Conservation (phyloP, 2,888 invertebrate genomes). For the Coenonympha arcania region DNA sequence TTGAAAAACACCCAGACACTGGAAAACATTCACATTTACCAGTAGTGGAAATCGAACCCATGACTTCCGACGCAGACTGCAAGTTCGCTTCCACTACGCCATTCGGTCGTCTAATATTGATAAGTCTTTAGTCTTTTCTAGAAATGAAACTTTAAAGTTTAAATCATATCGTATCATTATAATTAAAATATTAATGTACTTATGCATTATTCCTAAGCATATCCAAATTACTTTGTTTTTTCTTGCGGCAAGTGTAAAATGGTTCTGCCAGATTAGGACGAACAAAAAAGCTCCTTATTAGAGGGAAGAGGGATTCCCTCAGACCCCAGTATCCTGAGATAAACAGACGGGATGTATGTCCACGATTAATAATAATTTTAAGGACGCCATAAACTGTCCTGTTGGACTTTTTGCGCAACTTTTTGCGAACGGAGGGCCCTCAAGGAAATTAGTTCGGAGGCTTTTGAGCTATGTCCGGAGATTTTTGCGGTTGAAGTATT, state of each 20-base stretch:
- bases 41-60: no score
- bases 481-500: constrained; percentile 9
- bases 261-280: constrained; percentile 15
- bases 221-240: constrained; percentile 9
- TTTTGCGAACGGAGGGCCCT: constrained; percentile 36
- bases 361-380: constrained; percentile 68
- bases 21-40: no score
- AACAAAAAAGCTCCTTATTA: constrained; percentile 66
- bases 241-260: constrained; percentile 8
- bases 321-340: constrained; percentile 54
- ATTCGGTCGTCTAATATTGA: no score
- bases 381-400: constrained; percentile 52
- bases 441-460: constrained; percentile 50
- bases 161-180: no score
- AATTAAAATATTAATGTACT: no score
- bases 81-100: no score
- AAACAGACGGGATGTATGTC: constrained; percentile 63
- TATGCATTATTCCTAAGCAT: neutral
- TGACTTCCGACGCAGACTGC: no score
- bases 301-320: constrained; percentile 49
- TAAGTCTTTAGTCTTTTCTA: no score
- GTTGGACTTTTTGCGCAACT: constrained; percentile 40
- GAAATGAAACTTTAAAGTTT: no score
- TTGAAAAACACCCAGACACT: no score
- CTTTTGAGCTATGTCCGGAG: neutral